Evolutionary conservation across 2,113 vertebrate genomes (phyloP), one percentile per base, ranked within the genome.

Genomic region (Chrysochloris asiatica): DNA sequence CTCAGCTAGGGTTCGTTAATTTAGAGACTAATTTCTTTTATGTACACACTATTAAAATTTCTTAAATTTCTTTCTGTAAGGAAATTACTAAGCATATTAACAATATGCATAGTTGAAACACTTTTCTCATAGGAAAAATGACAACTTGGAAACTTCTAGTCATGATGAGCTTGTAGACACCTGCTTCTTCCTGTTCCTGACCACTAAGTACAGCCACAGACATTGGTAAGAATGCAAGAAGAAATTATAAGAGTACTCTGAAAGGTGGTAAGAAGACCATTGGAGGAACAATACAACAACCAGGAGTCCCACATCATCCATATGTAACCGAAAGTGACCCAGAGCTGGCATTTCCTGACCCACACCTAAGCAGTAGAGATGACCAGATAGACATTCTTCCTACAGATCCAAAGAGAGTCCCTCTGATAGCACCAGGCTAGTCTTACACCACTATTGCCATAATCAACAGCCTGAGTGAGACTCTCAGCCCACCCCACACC

Each of bases 81-180:
- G 71, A 88, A 69, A 63, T 59, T 43, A 85, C 33, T 59, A 5
- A 54, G 10, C 77, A 50, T 67, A 89, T 85, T 72, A 45, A 86
- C 21, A 92, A 28, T 1, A 50, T 52, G 50, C 83, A 83, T 36
- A 48, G n/a, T 48, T 56, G 75, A 45, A 79, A 79, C 4, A 72
- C 9, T 91, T 81, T 73, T 33, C 41, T 79, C 36, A 78, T 38
- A 65, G 28, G 91, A 83, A 89, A 77, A n/a, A n/a, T n/a, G 16
- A 87, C 21, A 87, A 61, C 33, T 76, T 94, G 67, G 45, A 36
- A 63, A 81, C n/a, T 83, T 72, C 19, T 86, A 10, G 22, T 69
- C 28, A 82, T 5, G 41, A 45, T 56, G 28, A 33, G 10, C 77
- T 82, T 19, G 4, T 26, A 61, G 63, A 30, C 61, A 82, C 0